These are phyloP conservation scores for Haliclona indistincta DNA, from an alignment of 37 sponge, comb jelly and placozoan species.

Conservation along the genomic window DNA sequence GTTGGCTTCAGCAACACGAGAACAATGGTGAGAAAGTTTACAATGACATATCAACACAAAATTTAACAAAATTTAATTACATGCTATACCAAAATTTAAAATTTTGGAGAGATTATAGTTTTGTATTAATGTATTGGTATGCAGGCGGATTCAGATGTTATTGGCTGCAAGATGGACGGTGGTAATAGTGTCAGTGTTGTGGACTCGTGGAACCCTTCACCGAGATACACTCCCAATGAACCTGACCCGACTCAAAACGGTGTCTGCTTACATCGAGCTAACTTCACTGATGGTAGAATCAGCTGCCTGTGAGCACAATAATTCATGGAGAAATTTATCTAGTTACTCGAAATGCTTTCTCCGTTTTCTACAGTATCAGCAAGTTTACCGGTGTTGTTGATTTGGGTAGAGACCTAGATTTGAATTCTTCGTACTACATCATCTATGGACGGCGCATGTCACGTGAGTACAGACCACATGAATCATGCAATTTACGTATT, in stretches of 20 bases:
- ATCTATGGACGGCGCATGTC: too few species aligned
- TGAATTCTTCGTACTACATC: not conserved
- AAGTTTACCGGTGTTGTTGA: not conserved
- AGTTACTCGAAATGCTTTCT: too few species aligned
- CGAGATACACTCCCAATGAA: not conserved
- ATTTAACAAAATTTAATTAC: too few species aligned
- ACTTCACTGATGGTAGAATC: constrained; percentile 9
- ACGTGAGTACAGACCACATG: too few species aligned
- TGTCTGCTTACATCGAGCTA: not conserved
- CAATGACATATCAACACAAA: too few species aligned
- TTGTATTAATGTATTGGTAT: too few species aligned
- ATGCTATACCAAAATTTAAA: too few species aligned
- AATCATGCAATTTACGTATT: too few species aligned
- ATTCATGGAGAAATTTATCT: too few species aligned
- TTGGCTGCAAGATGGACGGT: not conserved
- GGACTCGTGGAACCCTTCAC: not conserved
- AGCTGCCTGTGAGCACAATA: constrained; percentile 20
- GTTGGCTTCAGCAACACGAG: constrained; percentile 10
- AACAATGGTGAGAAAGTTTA: constrained; percentile 20
- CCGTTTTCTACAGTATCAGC: constrained; percentile 15
- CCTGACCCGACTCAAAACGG: not conserved
- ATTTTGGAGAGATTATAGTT: too few species aligned
- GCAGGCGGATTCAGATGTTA: not conserved
- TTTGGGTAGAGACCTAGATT: constrained; percentile 15
- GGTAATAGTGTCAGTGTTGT: not conserved